Percentiles rank a stretch among this genome's conserved stretches.
Conservation (phyloP, 2,113 vertebrate species). For the Candoia aspera region DNA sequence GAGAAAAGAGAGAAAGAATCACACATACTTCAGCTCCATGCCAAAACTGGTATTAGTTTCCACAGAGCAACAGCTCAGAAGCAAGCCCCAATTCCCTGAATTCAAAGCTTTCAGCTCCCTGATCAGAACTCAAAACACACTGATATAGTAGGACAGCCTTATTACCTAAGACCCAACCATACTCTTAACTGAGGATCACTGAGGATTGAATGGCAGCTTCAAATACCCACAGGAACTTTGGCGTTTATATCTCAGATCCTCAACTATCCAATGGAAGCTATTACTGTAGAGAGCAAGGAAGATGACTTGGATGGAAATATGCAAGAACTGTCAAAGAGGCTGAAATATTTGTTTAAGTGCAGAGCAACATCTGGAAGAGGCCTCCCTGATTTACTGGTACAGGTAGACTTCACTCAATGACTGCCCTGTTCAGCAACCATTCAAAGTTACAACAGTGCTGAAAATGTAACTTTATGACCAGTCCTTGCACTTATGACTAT, state of each 20-base stretch:
- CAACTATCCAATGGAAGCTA: neutral
- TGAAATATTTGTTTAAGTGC: neutral
- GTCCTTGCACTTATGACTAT: neutral
- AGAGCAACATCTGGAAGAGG: neutral
- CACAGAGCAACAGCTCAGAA: neutral
- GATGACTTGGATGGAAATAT: neutral
- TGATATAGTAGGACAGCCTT: neutral
- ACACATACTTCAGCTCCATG: neutral
- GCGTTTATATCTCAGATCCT: neutral
- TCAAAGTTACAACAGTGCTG: neutral
- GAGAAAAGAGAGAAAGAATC: conserved; percentile 7
- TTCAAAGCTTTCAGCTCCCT: neutral
- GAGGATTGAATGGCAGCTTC: neutral
- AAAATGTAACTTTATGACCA: neutral
- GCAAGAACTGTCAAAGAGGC: neutral
- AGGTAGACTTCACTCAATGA: neutral
- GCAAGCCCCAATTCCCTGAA: neutral
- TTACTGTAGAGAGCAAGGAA: neutral
- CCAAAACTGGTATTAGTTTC: neutral
- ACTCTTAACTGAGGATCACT: neutral
- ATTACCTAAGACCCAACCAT: neutral
- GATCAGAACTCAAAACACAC: neutral
- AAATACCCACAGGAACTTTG: neutral
- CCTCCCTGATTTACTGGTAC: neutral
- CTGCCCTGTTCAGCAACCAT: neutral